Evolutionary conservation across 2,888 invertebrate genomes (phyloP), one percentile per base, ranked within the genome.

Genomic region (Apomyelois bistriatella): DNA sequence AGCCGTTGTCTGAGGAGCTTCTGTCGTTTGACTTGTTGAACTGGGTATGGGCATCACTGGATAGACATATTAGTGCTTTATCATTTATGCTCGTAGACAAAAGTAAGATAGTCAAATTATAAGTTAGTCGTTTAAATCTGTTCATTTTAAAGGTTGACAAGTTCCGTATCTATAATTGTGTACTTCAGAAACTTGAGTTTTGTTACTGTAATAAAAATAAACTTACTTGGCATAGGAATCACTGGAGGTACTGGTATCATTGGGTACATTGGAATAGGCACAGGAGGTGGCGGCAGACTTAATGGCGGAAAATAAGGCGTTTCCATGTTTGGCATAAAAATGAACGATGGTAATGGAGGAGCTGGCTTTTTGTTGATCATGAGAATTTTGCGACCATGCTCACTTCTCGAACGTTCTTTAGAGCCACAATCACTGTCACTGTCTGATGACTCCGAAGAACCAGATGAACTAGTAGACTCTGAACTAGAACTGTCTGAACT

Each of bases 301-400:
- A 89, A 73, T 0, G 89, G 88, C 6, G 88, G 88, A 55, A 76
- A 89, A 58, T 71, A 88, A 1, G 85, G 79, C 13, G 87, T 83
- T 8, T 82, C 79, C 65, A 84, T 72, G 49, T 75, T 82, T 4
- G 89, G 89, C 48, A 89, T 64, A 56, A 88, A 87, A 61, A 89
- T 82, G 56, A 89, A 88, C 3, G 87, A 87, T 0, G 89, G 89
- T 51, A 90, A 64, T 1, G 79, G 81, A 15, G 15, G 4, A 6
- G 77, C 79, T 47, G 75, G 79, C 54, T 80, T 80, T 62, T 80
- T 87, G 58, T 83, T 85, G 48, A 77, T 70, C 59, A 88, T 73
- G 13, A 89, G 55, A 49, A 88, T 75, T 67, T 85, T 81, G 58
- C 82, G 82, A 53, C 75, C 85, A 55, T 83, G 83, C 28, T 76